These are phyloP conservation scores for Sula dactylatra DNA, from an alignment of 2,113 vertebrate genomes.

Conservation along the genomic window DNA sequence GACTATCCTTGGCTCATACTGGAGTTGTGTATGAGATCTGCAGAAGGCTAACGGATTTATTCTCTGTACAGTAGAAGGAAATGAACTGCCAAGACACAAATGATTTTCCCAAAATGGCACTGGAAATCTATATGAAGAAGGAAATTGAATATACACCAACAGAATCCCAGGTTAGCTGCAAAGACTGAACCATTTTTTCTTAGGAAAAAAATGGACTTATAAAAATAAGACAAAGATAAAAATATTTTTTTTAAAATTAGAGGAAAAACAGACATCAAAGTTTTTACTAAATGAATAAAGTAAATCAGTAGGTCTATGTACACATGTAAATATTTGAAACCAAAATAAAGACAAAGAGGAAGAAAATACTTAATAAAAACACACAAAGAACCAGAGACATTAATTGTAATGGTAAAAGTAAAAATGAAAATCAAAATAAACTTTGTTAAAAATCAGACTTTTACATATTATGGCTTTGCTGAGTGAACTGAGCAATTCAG, in stretches of 20 bases:
- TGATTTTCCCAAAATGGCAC: neutral
- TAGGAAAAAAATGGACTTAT: rapidly evolving
- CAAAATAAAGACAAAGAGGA: neutral
- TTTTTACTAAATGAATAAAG: neutral
- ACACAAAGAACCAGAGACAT: neutral
- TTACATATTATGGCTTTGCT: neutral
- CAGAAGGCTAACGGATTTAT: neutral
- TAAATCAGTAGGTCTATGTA: neutral
- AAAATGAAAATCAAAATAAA: neutral
- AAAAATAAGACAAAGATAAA: neutral
- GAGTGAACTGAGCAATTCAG: neutral
- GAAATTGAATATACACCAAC: neutral
- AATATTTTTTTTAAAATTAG: neutral
- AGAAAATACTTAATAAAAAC: neutral
- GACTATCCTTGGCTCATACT: neutral
- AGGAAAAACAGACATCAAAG: neutral
- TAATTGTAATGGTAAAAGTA: neutral
- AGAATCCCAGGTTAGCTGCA: neutral
- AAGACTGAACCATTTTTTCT: neutral
- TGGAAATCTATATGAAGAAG: neutral
- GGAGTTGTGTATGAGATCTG: neutral
- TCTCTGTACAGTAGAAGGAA: neutral
- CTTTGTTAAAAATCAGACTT: neutral
- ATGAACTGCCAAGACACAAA: neutral
- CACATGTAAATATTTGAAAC: neutral